Conservation (phyloP, 2,888 invertebrate species). For the Drosophila dives region DNA sequence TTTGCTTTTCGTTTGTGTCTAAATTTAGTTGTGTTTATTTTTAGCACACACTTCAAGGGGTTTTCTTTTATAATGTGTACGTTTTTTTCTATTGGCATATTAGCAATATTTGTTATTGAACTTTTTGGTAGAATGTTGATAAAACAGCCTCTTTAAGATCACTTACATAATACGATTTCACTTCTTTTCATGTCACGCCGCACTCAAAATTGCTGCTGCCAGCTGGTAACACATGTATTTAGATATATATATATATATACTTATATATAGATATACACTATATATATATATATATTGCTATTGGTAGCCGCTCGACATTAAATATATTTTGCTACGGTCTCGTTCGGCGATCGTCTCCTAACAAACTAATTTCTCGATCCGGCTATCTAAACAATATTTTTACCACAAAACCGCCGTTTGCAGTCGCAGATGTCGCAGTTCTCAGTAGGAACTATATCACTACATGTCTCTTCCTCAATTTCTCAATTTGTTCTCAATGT, state of each 20-base stretch:
- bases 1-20: conserved; percentile 37
- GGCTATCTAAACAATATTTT: conserved; percentile 66
- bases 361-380: conserved; percentile 76
- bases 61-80: conserved; percentile 24
- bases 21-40: conserved; percentile 68
- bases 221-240: conserved; percentile 70
- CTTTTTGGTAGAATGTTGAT: conserved; percentile 13
- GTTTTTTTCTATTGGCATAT: conserved; percentile 18
- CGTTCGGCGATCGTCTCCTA: conserved; percentile 82
- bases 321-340: conserved; percentile 71
- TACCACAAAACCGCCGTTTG: conserved; percentile 59
- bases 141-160: conserved; percentile 26
- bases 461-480: conserved; percentile 35
- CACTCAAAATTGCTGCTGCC: conserved; percentile 71
- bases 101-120: conserved; percentile 44
- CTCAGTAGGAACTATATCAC: conserved; percentile 51
- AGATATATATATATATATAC: conserved; percentile 44
- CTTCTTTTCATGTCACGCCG: conserved; percentile 65
- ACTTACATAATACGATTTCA: conserved; percentile 74
- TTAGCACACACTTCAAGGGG: conserved; percentile 58
- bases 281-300: conserved; percentile 45
- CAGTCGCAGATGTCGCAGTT: conserved; percentile 41
- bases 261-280: conserved; percentile 42
- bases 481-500: conserved; percentile 27
- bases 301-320: conserved; percentile 67